Evolutionary conservation across 2,888 invertebrate species (phyloP).

Genomic region (Coelogynopora nodosa): DNA sequence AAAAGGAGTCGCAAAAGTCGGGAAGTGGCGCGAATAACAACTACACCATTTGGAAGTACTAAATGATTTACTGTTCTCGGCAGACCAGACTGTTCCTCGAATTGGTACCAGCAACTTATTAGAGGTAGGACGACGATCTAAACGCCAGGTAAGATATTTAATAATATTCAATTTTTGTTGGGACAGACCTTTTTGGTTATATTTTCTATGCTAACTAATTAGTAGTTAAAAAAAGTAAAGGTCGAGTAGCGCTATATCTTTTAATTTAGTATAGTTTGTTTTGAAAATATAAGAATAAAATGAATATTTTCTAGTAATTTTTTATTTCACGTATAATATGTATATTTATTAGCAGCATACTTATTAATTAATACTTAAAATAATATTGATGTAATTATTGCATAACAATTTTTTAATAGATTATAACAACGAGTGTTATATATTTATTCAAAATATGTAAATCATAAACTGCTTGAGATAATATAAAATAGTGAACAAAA

Average conservation of each 20-base stretch:
- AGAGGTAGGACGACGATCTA: neutral
- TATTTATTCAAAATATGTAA: neutral
- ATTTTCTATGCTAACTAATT: neutral
- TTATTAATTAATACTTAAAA: neutral
- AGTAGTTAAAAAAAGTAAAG: neutral
- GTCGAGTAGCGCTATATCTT: neutral
- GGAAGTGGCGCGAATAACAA: conserved; percentile 9
- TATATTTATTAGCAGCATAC: neutral
- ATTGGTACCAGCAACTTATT: neutral
- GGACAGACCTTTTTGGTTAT: neutral
- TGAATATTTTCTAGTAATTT: neutral
- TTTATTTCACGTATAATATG: neutral
- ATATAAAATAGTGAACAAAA: neutral
- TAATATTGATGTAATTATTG: neutral
- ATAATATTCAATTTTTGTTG: neutral
- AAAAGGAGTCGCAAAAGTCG: neutral
- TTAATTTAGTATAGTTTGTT: neutral
- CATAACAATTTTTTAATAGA: neutral
- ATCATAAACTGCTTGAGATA: neutral
- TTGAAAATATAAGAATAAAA: neutral
- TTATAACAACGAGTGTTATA: neutral
- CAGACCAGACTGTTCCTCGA: conserved; percentile 25
- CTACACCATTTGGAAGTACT: conserved; percentile 14
- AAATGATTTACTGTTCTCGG: conserved; percentile 18
- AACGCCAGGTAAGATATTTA: neutral